phyloP scores from a whole-genome alignment of 2,888 invertebrate genomes.

The Agrochola lychnidis region DNA sequence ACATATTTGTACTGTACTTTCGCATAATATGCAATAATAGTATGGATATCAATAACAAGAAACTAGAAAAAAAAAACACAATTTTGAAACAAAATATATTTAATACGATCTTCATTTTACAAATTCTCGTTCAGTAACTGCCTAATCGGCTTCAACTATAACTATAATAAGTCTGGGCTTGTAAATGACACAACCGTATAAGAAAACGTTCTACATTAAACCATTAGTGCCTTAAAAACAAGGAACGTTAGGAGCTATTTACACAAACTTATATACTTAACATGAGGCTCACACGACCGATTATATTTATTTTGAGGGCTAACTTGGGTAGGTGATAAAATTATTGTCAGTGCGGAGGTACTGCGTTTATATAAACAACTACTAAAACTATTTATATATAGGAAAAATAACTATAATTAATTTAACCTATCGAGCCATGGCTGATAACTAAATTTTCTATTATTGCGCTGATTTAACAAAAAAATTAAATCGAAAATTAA shows the following conservation, averaged over 20 bases:
- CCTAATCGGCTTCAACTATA: conserved; percentile 77
- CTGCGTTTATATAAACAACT: conserved; percentile 5
- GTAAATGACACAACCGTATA: conserved; percentile 84
- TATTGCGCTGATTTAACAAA: too few species aligned
- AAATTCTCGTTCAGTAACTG: conserved; percentile 78
- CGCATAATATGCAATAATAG: neutral
- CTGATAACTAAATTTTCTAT: neutral
- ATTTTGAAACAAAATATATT: conserved; percentile 88
- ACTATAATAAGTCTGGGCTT: conserved; percentile 80
- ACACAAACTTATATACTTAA: conserved; percentile 77
- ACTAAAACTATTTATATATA: conserved; percentile 1
- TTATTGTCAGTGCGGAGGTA: conserved; percentile 40
- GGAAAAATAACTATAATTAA: neutral
- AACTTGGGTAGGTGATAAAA: conserved; percentile 9
- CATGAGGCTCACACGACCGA: conserved; percentile 60
- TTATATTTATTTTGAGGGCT: conserved; percentile 29
- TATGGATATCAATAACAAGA: neutral
- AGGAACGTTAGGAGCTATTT: conserved; percentile 83
- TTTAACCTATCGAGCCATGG: conserved; percentile 4
- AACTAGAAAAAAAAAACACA: conserved; percentile 35
- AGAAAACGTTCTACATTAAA: conserved; percentile 79
- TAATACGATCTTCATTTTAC: conserved; percentile 87
- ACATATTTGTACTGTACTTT: too few species aligned
- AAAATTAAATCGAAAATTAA: neutral
- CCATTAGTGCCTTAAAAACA: conserved; percentile 84